phyloP scores from a whole-genome alignment of 2,797 vertebrate genomes.

The Atherinosoma microstoma region DNA sequence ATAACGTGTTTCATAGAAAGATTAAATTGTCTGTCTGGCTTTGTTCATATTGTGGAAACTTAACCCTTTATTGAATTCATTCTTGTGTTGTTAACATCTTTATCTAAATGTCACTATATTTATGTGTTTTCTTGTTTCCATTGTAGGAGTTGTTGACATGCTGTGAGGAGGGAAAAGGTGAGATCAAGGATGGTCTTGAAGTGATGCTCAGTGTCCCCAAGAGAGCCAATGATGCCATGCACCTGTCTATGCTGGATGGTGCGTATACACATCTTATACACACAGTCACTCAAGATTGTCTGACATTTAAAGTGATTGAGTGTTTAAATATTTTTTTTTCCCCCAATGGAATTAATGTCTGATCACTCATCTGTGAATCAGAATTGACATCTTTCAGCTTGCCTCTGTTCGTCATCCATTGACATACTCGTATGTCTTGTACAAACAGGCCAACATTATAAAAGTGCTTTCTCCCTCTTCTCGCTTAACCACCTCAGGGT shows the following conservation, averaged over 20 bases:
- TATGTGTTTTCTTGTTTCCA: slow-evolving; percentile 4
- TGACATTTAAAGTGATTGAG: slow-evolving; percentile 1
- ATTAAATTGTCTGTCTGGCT: background rate
- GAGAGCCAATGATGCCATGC: slow-evolving; percentile 98
- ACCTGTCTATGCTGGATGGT: slow-evolving; percentile 99
- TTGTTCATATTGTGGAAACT: background rate
- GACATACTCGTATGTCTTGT: slow-evolving; percentile 17
- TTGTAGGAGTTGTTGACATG: slow-evolving; percentile 94
- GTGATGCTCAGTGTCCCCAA: slow-evolving; percentile 99
- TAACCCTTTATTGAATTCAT: background rate
- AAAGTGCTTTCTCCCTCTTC: background rate
- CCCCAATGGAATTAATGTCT: slow-evolving; percentile 7
- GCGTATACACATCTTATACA: slow-evolving; percentile 1
- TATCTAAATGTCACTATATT: background rate
- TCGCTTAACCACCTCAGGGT: slow-evolving; percentile 81
- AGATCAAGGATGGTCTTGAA: slow-evolving; percentile 98
- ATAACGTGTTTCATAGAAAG: background rate
- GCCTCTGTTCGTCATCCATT: slow-evolving; percentile 24
- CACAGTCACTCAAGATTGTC: background rate
- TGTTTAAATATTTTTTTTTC: background rate
- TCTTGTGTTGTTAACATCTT: background rate
- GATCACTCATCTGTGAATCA: slow-evolving; percentile 39
- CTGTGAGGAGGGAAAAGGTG: slow-evolving; percentile 98
- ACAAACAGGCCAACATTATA: background rate
- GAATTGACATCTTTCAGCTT: slow-evolving; percentile 12